Percentiles rank a stretch among this genome's conserved stretches.
Evolutionary conservation across 2,113 vertebrate genomes (phyloP).

Genomic region (Electrona antarctica): DNA sequence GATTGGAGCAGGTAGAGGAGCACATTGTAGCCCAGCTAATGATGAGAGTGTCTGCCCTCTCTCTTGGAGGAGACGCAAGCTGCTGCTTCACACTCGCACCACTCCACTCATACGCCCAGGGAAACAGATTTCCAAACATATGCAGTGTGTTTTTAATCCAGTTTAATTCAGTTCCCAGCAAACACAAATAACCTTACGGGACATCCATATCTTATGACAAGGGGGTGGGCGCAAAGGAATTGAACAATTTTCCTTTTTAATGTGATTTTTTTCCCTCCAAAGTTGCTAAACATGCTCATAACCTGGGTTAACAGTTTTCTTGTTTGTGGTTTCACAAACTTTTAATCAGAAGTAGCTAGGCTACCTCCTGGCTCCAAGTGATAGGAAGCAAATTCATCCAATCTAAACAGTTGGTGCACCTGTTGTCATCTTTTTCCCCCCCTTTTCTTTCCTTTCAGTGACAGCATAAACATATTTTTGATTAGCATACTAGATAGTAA

Average conservation of each 20-base stretch:
- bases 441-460: constrained; percentile 53
- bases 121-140: constrained; percentile 86
- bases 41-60: constrained; percentile 84
- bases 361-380: constrained; percentile 55
- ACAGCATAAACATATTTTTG: constrained; percentile 40
- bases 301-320: constrained; percentile 71
- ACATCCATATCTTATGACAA: constrained; percentile 80
- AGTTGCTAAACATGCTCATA: constrained; percentile 70
- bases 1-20: constrained; percentile 82
- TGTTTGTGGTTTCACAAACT: constrained; percentile 70
- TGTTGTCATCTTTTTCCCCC: constrained; percentile 54
- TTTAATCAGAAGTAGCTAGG: constrained; percentile 50
- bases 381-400: constrained; percentile 61
- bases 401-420: constrained; percentile 52
- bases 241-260: constrained; percentile 74
- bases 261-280: constrained; percentile 63
- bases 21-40: constrained; percentile 81
- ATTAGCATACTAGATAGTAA: no score
- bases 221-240: constrained; percentile 79
- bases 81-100: constrained; percentile 74
- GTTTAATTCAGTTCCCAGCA: constrained; percentile 81
- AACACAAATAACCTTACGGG: constrained; percentile 82
- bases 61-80: constrained; percentile 77
- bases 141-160: constrained; percentile 83
- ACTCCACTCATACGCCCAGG: constrained; percentile 77